Evolutionary conservation across 2,113 vertebrate genomes (phyloP), one percentile per base, ranked within the genome.

Genomic region (Sylvia atricapilla): DNA sequence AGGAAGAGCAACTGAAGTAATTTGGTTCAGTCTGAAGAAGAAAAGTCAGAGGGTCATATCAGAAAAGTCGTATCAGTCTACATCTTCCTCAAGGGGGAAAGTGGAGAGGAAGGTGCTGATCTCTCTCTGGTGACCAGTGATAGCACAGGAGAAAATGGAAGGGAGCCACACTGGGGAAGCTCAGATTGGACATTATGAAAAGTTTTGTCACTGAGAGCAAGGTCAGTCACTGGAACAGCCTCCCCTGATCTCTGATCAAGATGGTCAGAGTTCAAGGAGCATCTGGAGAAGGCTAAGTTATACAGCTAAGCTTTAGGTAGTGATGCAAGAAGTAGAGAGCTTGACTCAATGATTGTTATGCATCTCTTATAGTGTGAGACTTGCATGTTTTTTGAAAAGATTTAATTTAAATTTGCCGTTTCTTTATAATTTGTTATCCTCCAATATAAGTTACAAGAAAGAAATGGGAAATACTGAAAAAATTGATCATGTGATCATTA

Each of bases 1-100:
- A 13, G 2, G 11, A 63, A 39, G n/a, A 69, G 8, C 0, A 0
- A 14, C 25, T 62, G 35, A 47, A 7, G 9, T 30, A 6, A 39
- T 49, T 59, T 67, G 33, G 33, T 24, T 53, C 15, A n/a, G 4
- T 5, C 8, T 46, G 19, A 37, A 52, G 21, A 50, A 58, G 20
- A n/a, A 20, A 66, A 76, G 21, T 13, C n/a, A 13, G 23, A 75
- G 16, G 13, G 35, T 43, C 37, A 37, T 37, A 37, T 37, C 37
- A 37, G 37, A 37, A 37, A 37, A 37, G 37, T 70, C 49, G 33
- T 12, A 2, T 4, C 18, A 33, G 30, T 24, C 15, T 69, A 8
- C 33, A 33, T 28, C 27, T 62, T n/a, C 73, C 23, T 78, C 12
- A 53, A 60, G 3, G 6, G 28, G 24, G 3, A 43, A 27, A 24